These are phyloP conservation scores for Lagorchestes hirsutus DNA, from an alignment of 2,797 vertebrate genomes.

Conservation along the genomic window DNA sequence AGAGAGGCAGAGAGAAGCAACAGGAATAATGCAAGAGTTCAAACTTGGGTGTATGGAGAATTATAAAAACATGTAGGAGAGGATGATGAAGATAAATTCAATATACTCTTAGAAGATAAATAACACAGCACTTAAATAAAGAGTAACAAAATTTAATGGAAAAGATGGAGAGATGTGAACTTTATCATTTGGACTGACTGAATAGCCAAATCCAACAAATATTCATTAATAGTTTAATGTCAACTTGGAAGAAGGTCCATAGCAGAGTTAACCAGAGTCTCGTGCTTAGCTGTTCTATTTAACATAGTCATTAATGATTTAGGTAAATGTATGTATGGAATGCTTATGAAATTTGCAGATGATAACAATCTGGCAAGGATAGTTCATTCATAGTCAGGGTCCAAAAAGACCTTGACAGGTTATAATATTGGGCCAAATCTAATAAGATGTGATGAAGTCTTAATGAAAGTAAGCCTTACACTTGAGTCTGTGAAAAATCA, in stretches of 20 bases:
- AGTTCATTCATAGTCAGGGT: neutral
- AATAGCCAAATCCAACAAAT: neutral
- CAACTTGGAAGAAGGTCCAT: neutral
- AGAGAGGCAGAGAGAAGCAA: neutral
- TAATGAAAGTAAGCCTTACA: neutral
- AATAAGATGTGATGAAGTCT: neutral
- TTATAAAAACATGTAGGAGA: neutral
- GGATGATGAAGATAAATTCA: neutral
- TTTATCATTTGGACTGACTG: neutral
- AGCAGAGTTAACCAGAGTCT: neutral
- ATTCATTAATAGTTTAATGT: neutral
- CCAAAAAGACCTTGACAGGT: neutral
- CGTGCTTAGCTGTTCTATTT: neutral
- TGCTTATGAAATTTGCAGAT: neutral
- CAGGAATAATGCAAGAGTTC: neutral
- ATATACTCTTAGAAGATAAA: neutral
- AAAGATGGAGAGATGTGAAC: neutral
- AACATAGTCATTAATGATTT: neutral
- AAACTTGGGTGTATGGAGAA: constrained; percentile 15
- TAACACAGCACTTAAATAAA: constrained; percentile 37
- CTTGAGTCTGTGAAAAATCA: neutral
- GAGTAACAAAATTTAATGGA: neutral
- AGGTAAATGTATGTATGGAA: neutral
- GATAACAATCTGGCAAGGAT: neutral
- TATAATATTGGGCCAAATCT: neutral